Evolutionary conservation across 2,888 invertebrate genomes (phyloP).

Genomic region (Amphipoea oculea): DNA sequence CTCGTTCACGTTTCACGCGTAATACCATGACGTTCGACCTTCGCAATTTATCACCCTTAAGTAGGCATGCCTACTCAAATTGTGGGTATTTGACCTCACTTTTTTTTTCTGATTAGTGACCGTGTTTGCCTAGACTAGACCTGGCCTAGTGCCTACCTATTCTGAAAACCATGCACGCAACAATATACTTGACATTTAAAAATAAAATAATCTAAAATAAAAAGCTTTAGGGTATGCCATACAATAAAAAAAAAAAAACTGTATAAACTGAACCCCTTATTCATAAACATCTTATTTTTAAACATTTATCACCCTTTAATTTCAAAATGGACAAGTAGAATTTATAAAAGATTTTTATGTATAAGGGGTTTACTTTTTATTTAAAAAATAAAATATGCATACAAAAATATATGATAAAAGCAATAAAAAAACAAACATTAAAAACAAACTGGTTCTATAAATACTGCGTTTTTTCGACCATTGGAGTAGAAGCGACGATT

Average conservation of each 20-base stretch:
- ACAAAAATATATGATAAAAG: constrained; percentile 44
- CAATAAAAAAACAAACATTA: constrained; percentile 53
- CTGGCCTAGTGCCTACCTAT: too few species aligned
- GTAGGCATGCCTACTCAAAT: too few species aligned
- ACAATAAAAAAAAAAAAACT: constrained; percentile 51
- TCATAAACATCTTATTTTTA: constrained; percentile 35
- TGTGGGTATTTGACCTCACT: too few species aligned
- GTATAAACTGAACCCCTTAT: constrained; percentile 56
- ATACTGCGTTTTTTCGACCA: constrained; percentile 78
- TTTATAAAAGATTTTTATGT: constrained; percentile 28
- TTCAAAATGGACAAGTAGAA: not conserved
- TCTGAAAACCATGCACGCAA: too few species aligned
- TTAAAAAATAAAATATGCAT: constrained; percentile 62
- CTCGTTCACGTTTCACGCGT: too few species aligned
- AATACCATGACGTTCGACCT: too few species aligned
- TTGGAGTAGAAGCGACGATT: constrained; percentile 55
- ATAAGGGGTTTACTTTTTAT: constrained; percentile 56
- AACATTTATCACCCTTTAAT: constrained; percentile 10
- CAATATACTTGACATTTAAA: not conserved
- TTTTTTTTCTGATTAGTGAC: too few species aligned
- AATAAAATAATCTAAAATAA: not conserved
- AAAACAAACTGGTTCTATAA: constrained; percentile 70
- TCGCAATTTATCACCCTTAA: too few species aligned
- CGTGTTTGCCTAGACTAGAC: too few species aligned
- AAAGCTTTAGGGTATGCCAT: not conserved